A percentile compares a stretch with the other conserved stretches of the same genome.
Conservation (phyloP, 2,888 invertebrate species). For the Sepiola atlantica region DNA sequence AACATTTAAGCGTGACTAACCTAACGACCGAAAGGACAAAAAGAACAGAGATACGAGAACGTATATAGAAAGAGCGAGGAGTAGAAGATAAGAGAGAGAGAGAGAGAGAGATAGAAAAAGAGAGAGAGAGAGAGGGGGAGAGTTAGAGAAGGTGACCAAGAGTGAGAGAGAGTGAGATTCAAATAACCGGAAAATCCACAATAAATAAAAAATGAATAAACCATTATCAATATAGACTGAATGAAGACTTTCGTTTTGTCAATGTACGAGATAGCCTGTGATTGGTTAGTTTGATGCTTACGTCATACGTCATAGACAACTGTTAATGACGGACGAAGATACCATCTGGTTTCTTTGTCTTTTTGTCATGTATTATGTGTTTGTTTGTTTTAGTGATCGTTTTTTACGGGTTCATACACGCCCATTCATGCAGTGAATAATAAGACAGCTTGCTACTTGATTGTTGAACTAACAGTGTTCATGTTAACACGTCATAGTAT, state of each 20-base stretch:
- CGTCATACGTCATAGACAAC: not conserved
- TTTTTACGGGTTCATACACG: not conserved
- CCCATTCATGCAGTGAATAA: not conserved
- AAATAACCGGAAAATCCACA: not conserved
- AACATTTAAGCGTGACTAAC: no score
- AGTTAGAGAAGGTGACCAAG: not conserved
- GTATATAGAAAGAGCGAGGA: not conserved
- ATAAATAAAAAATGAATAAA: not conserved
- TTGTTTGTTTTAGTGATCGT: not conserved
- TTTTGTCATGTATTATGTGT: not conserved
- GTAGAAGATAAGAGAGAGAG: no score
- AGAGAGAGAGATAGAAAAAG: no score
- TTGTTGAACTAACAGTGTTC: no score
- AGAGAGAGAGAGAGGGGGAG: not conserved
- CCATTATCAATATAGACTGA: not conserved
- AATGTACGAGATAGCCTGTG: not conserved
- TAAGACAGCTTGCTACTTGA: not conserved
- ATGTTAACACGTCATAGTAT: not conserved
- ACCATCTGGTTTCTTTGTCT: not conserved
- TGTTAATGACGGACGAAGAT: not conserved
- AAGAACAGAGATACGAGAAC: not conserved
- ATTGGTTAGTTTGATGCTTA: not conserved
- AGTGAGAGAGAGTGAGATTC: not conserved
- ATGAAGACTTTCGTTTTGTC: not conserved
- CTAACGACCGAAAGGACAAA: not conserved